These are phyloP conservation scores for Bos javanicus DNA, from an alignment of 2,113 vertebrate genomes.

Conservation along the genomic window DNA sequence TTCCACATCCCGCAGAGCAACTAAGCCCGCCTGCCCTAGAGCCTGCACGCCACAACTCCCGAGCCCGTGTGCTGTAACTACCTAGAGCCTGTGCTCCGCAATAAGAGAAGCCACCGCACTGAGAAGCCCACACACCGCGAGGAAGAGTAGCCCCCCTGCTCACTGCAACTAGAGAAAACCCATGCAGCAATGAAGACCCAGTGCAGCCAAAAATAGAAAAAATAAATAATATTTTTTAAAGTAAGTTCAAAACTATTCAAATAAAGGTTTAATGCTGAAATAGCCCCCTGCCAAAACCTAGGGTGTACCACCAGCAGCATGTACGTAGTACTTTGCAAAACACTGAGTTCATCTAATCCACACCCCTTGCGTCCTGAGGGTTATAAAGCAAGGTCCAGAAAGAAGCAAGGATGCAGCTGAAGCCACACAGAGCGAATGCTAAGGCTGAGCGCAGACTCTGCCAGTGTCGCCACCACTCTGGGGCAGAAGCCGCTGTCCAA, in stretches of 20 bases:
- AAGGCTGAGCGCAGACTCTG: background rate
- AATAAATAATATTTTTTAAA: background rate
- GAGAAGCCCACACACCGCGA: background rate
- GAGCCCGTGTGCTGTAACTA: background rate
- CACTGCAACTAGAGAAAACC: background rate
- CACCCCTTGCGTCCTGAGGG: background rate
- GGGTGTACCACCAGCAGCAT: rapidly evolving
- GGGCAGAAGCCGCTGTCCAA: background rate
- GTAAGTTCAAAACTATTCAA: background rate
- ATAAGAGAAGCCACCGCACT: background rate
- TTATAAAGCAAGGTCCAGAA: background rate
- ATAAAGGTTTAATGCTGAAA: background rate
- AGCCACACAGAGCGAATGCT: background rate
- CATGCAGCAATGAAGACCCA: background rate
- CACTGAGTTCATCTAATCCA: background rate
- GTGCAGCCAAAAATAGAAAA: background rate
- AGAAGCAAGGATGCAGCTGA: background rate
- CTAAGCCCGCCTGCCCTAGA: background rate
- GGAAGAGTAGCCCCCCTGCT: background rate
- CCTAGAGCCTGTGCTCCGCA: background rate
- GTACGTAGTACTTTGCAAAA: background rate
- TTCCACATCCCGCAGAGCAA: background rate
- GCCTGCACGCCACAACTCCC: rapidly evolving
- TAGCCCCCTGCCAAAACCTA: background rate
- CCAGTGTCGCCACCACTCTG: rapidly evolving